A percentile compares a stretch with the other conserved stretches of the same genome.
phyloP scores from a whole-genome alignment of 2,888 invertebrate genomes.

The Cryptocheilus praepositus region DNA sequence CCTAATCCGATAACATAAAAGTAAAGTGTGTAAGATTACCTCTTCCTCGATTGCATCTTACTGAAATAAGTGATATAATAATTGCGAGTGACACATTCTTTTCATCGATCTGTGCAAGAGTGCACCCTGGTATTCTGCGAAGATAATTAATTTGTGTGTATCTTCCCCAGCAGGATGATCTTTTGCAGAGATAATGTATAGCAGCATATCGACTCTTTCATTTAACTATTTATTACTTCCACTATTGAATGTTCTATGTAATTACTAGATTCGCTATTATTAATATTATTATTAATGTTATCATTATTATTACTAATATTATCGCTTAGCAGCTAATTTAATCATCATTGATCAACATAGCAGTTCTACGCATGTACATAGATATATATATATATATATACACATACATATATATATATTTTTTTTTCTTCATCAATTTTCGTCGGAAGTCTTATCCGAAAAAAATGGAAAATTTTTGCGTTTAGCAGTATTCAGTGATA shows the following conservation, averaged over 20 bases:
- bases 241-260: constrained; percentile 52
- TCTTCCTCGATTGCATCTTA: constrained; percentile 53
- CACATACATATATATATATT: constrained; percentile 1
- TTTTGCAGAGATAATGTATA: constrained; percentile 31
- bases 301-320: constrained; percentile 35
- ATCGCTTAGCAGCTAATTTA: constrained; percentile 43
- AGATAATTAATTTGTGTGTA: constrained; percentile 12
- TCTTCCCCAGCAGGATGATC: constrained; percentile 27
- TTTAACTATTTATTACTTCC: constrained; percentile 58
- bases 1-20: constrained; percentile 37
- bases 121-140: constrained; percentile 25
- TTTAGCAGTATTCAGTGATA: constrained; percentile 42
- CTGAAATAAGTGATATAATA: constrained; percentile 37
- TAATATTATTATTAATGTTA: constrained; percentile 47
- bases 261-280: constrained; percentile 46
- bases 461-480: constrained; percentile 18
- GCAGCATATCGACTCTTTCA: constrained; percentile 43
- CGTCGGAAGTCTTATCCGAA: constrained; percentile 10
- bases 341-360: constrained; percentile 27
- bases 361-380: constrained; percentile 36
- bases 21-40: constrained; percentile 49
- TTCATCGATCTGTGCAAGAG: constrained; percentile 28
- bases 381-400: constrained; percentile 33
- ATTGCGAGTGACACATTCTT: constrained; percentile 29
- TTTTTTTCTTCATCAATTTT: constrained; percentile 19